phyloP scores from a whole-genome alignment of 92 coral and sea anemone genomes.

The Palythoa caribaeorum region DNA sequence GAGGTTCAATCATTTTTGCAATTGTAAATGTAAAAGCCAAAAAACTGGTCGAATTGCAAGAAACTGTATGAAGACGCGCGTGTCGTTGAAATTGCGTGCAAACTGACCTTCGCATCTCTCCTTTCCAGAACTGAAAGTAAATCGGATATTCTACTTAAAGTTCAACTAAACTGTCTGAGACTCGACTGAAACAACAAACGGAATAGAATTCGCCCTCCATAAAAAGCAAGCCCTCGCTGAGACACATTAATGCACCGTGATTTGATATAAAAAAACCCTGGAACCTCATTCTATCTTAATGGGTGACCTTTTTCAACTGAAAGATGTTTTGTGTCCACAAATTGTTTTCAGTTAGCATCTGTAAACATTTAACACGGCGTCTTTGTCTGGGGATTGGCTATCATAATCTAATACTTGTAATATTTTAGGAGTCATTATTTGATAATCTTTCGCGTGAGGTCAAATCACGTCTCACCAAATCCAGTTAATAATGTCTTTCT shows the following conservation, averaged over 20 bases:
- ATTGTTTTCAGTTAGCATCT: conserved; percentile 21
- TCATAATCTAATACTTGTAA: conserved; percentile 30
- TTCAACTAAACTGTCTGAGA: background rate
- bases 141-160: background rate
- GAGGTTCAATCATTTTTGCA: background rate
- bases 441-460: background rate
- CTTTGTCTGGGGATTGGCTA: background rate
- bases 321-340: background rate
- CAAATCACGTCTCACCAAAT: background rate
- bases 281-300: too few species aligned
- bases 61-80: background rate
- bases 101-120: background rate
- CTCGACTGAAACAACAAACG: conserved; percentile 1
- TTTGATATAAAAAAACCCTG: background rate
- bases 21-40: background rate
- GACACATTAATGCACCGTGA: background rate
- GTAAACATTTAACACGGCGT: conserved; percentile 1
- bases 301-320: background rate
- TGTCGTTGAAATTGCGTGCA: background rate
- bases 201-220: background rate
- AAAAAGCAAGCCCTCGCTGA: background rate
- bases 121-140: background rate
- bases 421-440: conserved; percentile 19
- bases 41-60: background rate
- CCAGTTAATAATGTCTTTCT: background rate